phyloP scores from a whole-genome alignment of 2,113 vertebrate genomes.

The Odontophorus gujanensis region DNA sequence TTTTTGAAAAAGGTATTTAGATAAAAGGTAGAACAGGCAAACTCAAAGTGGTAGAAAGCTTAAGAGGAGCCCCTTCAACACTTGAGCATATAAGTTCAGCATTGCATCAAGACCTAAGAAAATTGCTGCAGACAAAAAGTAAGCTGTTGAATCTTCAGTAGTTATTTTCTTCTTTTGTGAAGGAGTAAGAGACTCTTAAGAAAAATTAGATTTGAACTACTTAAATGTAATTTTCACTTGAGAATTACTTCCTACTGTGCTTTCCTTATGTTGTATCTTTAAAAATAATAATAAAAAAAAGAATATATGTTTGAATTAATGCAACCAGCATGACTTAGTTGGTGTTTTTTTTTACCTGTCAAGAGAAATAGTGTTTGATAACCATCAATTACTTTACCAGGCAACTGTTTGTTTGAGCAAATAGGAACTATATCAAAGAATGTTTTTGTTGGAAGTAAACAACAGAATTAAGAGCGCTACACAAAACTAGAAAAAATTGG shows the following conservation, averaged over 20 bases:
- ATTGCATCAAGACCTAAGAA: neutral
- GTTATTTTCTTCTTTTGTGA: neutral
- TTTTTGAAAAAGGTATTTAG: neutral
- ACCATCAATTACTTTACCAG: neutral
- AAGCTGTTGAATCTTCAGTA: neutral
- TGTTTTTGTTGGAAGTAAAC: neutral
- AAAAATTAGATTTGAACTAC: neutral
- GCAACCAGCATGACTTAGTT: neutral
- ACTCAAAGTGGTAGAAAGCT: neutral
- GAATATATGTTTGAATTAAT: neutral
- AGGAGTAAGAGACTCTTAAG: neutral
- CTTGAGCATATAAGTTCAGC: neutral
- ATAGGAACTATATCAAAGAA: neutral
- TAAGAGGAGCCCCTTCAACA: neutral
- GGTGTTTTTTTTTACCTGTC: neutral
- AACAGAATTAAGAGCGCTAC: neutral
- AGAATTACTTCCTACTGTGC: neutral
- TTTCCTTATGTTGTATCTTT: neutral
- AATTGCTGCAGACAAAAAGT: neutral
- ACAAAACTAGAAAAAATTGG: neutral
- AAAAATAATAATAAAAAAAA: neutral
- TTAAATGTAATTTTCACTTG: neutral
- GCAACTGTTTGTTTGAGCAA: neutral
- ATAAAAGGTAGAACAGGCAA: neutral
- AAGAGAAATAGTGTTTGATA: neutral